Evolutionary conservation across 2,888 invertebrate genomes (phyloP), one percentile per base, ranked within the genome.

Genomic region (Perdita meconis): DNA sequence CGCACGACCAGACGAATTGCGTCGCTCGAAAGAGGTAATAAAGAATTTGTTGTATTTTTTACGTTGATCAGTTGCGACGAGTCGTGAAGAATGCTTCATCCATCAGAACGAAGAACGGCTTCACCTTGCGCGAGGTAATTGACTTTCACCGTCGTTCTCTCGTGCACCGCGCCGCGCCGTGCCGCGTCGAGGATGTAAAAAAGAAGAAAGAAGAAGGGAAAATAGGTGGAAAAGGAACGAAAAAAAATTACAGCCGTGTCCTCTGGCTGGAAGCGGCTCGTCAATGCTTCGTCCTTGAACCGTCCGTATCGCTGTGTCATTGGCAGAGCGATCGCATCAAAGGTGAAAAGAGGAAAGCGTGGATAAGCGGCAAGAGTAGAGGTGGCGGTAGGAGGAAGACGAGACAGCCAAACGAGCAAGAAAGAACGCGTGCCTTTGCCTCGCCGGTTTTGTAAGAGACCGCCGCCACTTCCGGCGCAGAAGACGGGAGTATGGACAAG

Each of bases 381-480:
- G 24, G 19, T 34, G 30, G 22, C 40, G 24, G 8, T 57, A 57
- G 51, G 47, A 16, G 12, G 34, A 40, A 53, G 44, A 22, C 19
- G 22, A n/a, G 26, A 13, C 16, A 44, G 53, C 16, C 24, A n/a
- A 44, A n/a, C 44, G 63, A 61, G 30, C 34, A 26, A 74, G 67
- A 59, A 59, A 44, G 56, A 51, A 38, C 60, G 70, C 36, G 19
- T 3, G 19, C 5, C 76, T 26, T 34, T 38, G 73, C n/a, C n/a
- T n/a, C n/a, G n/a, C 13, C 38, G 78, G 86, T 85, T 85, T 85
- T 84, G 80, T 84, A 50, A 64, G 51, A 65, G 73, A 59, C 82
- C 78, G 80, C 65, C 76, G 59, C 68, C 74, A 86, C 84, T 86
- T 86, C 87, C 86, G 84, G 87, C 61, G 86, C 71, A 40, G 76